Conservation (phyloP, 2,888 invertebrate species). For the Ditula angustiorana region DNA sequence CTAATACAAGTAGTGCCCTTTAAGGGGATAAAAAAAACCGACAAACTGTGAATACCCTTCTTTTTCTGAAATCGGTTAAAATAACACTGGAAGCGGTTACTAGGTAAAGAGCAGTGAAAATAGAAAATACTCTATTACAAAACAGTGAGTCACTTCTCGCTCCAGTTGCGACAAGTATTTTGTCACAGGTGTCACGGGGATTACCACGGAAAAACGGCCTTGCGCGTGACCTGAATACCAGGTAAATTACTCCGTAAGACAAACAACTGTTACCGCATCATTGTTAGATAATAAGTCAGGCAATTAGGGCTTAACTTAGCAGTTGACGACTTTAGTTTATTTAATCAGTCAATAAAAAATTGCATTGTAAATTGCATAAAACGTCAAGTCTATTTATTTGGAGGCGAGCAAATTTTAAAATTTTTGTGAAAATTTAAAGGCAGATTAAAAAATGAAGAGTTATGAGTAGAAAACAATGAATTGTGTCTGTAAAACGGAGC, state of each 20-base stretch:
- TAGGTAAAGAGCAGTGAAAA: background rate
- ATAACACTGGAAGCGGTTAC: background rate
- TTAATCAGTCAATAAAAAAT: too few relatives aligned
- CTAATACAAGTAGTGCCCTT: too few relatives aligned
- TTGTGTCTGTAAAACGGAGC: too few relatives aligned
- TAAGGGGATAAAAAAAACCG: too few relatives aligned
- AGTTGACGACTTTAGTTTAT: background rate
- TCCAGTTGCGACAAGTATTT: conserved; percentile 29
- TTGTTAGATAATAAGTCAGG: conserved; percentile 20
- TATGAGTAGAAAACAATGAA: too few relatives aligned
- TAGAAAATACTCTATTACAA: conserved; percentile 11
- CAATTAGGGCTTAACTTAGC: conserved; percentile 19
- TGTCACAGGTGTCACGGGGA: conserved; percentile 34
- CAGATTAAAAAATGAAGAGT: too few relatives aligned
- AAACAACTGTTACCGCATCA: conserved; percentile 36
- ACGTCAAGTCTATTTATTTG: too few relatives aligned
- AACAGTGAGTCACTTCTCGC: conserved; percentile 22
- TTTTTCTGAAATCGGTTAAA: too few relatives aligned
- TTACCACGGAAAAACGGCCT: conserved; percentile 37
- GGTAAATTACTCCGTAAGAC: conserved; percentile 32
- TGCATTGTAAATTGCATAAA: too few relatives aligned
- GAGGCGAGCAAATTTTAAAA: too few relatives aligned
- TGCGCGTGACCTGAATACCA: conserved; percentile 35
- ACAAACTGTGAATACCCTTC: too few relatives aligned
- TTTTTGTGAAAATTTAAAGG: too few relatives aligned